Percentiles rank a stretch among this genome's conserved stretches.
Evolutionary conservation across 2,888 invertebrate genomes (phyloP).

Genomic region (Cheilosia scutellata): DNA sequence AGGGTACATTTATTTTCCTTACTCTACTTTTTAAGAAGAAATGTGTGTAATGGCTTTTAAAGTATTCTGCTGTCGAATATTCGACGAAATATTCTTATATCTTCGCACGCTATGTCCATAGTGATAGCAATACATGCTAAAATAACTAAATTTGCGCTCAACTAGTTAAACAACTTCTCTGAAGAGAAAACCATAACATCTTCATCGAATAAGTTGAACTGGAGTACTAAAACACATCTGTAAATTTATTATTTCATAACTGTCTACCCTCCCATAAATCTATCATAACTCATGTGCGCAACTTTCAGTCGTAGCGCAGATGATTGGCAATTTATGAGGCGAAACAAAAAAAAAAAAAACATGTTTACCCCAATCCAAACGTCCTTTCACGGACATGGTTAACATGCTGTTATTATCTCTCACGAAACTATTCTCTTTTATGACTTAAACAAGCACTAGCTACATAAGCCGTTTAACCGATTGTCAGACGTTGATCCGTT

Average conservation of each 20-base stretch:
- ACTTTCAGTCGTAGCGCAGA: neutral
- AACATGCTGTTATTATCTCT: neutral
- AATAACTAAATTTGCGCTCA: too few species aligned
- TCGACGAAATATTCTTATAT: too few species aligned
- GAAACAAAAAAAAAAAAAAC: neutral
- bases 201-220: neutral
- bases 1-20: too few species aligned
- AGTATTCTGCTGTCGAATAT: too few species aligned
- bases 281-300: neutral
- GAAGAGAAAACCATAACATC: neutral
- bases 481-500: constrained; percentile 9
- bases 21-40: too few species aligned
- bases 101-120: too few species aligned
- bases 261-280: neutral
- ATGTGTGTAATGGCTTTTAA: too few species aligned
- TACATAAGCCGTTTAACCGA: neutral
- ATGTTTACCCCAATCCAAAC: neutral
- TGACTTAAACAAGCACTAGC: neutral
- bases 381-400: neutral
- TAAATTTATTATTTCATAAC: neutral
- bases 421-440: neutral
- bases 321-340: neutral
- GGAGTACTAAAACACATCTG: neutral
- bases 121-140: too few species aligned
- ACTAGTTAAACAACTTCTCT: neutral